Evolutionary conservation across 1,140 invertebrate species (phyloP).

Genomic region (Drosophila equinoxialis): DNA sequence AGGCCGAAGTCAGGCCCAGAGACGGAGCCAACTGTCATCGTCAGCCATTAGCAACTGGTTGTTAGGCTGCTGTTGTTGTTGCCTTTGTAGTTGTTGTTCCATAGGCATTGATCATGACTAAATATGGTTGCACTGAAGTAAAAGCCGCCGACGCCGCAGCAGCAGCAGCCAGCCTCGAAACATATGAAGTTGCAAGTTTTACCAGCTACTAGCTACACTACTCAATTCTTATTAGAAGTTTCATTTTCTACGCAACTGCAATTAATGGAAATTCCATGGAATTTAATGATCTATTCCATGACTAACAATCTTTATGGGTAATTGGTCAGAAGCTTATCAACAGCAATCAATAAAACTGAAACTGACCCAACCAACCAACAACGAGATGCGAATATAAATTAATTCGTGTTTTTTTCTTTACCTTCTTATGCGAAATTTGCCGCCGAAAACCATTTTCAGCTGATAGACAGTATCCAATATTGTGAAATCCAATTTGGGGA

Average conservation of each 20-base stretch:
- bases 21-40: constrained; percentile 52
- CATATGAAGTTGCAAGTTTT: constrained; percentile 18
- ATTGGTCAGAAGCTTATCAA: constrained; percentile 38
- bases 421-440: constrained; percentile 82
- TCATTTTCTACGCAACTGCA: constrained; percentile 46
- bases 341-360: constrained; percentile 29
- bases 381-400: constrained; percentile 18
- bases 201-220: neutral
- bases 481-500: constrained; percentile 75
- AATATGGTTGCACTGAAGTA: constrained; percentile 77
- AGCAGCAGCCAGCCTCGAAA: constrained; percentile 39
- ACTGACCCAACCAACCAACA: constrained; percentile 32
- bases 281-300: constrained; percentile 22
- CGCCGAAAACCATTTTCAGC: constrained; percentile 80
- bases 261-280: constrained; percentile 23
- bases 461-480: constrained; percentile 72
- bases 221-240: constrained; percentile 53
- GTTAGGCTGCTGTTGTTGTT: neutral
- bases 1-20: constrained; percentile 27
- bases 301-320: constrained; percentile 38
- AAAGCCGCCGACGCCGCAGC: constrained; percentile 51
- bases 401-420: constrained; percentile 42
- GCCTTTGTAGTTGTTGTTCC: constrained; percentile 21
- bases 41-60: constrained; percentile 56
- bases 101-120: constrained; percentile 71